Conservation (phyloP, 2,797 vertebrate species). For the Carapus acus region DNA sequence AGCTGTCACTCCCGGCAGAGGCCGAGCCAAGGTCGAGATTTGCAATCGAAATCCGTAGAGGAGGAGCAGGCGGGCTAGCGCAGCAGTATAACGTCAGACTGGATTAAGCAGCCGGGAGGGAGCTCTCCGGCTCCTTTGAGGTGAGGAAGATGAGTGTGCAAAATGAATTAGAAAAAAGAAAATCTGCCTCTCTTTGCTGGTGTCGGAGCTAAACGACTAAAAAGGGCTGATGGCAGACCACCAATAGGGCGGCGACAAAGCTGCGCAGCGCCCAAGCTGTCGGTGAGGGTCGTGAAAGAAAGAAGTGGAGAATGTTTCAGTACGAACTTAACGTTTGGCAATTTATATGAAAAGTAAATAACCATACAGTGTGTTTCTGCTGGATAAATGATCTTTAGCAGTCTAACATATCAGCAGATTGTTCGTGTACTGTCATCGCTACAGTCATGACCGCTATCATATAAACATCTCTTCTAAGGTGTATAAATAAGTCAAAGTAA, state of each 20-base stretch:
- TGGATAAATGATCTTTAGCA: slow-evolving; percentile 39
- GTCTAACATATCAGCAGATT: slow-evolving; percentile 45
- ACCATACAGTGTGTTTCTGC: slow-evolving; percentile 38
- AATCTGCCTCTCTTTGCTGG: slow-evolving; percentile 56
- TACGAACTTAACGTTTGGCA: not conserved
- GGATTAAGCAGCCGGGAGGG: slow-evolving; percentile 3
- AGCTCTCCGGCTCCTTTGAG: too few species aligned
- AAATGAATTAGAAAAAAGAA: slow-evolving; percentile 26
- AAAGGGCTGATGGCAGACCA: slow-evolving; percentile 25
- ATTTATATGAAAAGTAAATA: slow-evolving; percentile 15
- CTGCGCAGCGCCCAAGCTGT: slow-evolving; percentile 21
- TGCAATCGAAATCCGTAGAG: too few species aligned
- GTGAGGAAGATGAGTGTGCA: slow-evolving; percentile 46
- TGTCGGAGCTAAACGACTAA: slow-evolving; percentile 32
- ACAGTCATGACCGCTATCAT: slow-evolving; percentile 64
- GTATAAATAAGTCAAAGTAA: slow-evolving; percentile 69
- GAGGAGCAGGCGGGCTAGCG: too few species aligned
- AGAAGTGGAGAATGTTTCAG: slow-evolving; percentile 12
- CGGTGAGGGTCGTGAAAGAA: slow-evolving; percentile 28
- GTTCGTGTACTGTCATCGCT: slow-evolving; percentile 57
- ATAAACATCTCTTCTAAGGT: slow-evolving; percentile 61
- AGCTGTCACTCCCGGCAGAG: too few species aligned
- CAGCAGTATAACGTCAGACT: too few species aligned
- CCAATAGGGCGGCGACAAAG: slow-evolving; percentile 22
- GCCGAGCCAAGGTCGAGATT: too few species aligned